Evolutionary conservation across 2,797 vertebrate genomes (phyloP).

Genomic region (Streptopelia turtur): DNA sequence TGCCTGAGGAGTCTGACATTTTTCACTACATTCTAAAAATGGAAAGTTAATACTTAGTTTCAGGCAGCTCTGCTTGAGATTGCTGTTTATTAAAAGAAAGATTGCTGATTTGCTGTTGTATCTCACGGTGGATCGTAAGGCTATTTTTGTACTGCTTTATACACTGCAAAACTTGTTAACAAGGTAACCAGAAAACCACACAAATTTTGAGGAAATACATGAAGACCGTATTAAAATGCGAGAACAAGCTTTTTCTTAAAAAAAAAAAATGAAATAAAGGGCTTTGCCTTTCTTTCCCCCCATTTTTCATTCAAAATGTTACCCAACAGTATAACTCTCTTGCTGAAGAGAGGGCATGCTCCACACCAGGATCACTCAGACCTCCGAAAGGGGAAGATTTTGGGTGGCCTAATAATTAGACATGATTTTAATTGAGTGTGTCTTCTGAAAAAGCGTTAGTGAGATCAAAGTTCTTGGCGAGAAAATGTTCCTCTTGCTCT

Average conservation of each 20-base stretch:
- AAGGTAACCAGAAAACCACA: fast-evolving
- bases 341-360: background rate
- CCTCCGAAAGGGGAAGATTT: background rate
- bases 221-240: background rate
- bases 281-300: background rate
- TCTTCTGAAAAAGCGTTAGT: background rate
- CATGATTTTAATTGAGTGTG: background rate
- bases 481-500: background rate
- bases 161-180: background rate
- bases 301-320: background rate
- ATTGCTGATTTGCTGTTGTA: background rate
- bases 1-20: background rate
- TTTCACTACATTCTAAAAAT: background rate
- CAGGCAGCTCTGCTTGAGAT: background rate
- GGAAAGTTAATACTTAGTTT: background rate
- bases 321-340: background rate
- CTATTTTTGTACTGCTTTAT: background rate
- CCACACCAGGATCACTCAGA: background rate
- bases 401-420: background rate
- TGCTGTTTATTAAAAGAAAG: background rate
- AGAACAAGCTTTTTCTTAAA: background rate
- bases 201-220: background rate
- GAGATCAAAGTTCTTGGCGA: background rate
- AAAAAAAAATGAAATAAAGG: no score
- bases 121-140: background rate